Evolutionary conservation across 2,888 invertebrate genomes (phyloP).

Genomic region (Drosophila peninsularis): DNA sequence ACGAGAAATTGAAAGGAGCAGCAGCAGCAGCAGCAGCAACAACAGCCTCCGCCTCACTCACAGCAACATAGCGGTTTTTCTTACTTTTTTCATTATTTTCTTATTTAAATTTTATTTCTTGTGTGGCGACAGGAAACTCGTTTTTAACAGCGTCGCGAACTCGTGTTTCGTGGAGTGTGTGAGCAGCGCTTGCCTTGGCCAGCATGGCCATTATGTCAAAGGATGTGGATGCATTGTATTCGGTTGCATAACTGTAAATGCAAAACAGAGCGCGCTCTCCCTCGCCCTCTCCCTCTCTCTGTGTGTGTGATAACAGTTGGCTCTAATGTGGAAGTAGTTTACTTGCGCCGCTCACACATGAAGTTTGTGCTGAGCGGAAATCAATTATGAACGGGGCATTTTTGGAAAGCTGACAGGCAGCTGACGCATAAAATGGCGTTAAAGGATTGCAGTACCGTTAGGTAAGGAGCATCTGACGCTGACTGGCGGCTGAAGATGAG

Average conservation of each 20-base stretch:
- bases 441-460: conserved; percentile 69
- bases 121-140: conserved; percentile 71
- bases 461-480: conserved; percentile 33
- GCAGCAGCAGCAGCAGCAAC: conserved; percentile 33
- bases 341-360: conserved; percentile 21
- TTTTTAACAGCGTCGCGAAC: conserved; percentile 42
- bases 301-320: conserved; percentile 59
- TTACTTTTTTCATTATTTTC: conserved; percentile 57
- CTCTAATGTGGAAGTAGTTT: conserved; percentile 44
- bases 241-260: conserved; percentile 76
- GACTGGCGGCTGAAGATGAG: neutral
- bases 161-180: conserved; percentile 33
- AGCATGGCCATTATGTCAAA: conserved; percentile 62
- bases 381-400: conserved; percentile 65
- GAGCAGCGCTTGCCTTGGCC: conserved; percentile 32
- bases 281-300: neutral
- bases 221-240: conserved; percentile 67
- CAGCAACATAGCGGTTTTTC: conserved; percentile 69
- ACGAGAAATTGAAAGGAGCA: conserved; percentile 78
- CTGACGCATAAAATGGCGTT: conserved; percentile 52
- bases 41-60: conserved; percentile 12
- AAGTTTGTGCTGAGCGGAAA: conserved; percentile 51
- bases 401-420: conserved; percentile 43
- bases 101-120: conserved; percentile 69
- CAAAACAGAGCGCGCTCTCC: conserved; percentile 50